These are phyloP conservation scores for Adrianichthys oophorus DNA, from an alignment of 2,797 vertebrate species.

Conservation along the genomic window DNA sequence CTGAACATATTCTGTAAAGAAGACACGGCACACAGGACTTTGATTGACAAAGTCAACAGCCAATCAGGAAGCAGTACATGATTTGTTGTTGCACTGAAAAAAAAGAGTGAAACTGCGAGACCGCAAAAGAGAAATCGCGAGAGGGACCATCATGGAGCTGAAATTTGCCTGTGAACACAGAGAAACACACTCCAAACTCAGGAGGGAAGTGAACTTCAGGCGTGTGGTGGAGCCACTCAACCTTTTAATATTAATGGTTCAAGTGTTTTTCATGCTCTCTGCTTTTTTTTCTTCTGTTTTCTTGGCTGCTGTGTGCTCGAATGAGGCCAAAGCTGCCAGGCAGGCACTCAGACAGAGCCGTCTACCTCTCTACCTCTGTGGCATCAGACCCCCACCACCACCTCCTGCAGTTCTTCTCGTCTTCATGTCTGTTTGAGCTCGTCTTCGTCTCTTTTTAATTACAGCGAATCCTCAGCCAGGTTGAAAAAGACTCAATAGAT, in stretches of 20 bases:
- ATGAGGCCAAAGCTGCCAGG: slow-evolving; percentile 78
- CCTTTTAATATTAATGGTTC: slow-evolving; percentile 80
- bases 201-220: slow-evolving; percentile 64
- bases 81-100: no score
- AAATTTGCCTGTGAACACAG: slow-evolving; percentile 14
- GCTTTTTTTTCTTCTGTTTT: slow-evolving; percentile 65
- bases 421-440: slow-evolving; percentile 45
- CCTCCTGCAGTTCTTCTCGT: slow-evolving; percentile 35
- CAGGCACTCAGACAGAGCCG: slow-evolving; percentile 63
- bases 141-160: background rate
- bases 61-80: no score
- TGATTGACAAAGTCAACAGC: no score
- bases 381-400: slow-evolving; percentile 48
- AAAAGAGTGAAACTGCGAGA: no score
- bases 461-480: slow-evolving; percentile 47
- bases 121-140: no score
- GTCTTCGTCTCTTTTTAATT: slow-evolving; percentile 59
- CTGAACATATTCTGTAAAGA: no score
- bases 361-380: slow-evolving; percentile 72
- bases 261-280: slow-evolving; percentile 53
- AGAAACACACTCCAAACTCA: slow-evolving; percentile 28
- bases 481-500: slow-evolving; percentile 37
- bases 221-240: slow-evolving; percentile 66
- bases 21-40: no score
- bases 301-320: slow-evolving; percentile 72